Evolutionary conservation across 1,140 invertebrate genomes (phyloP), one percentile per base, ranked within the genome.

Genomic region (Polyergus mexicanus): DNA sequence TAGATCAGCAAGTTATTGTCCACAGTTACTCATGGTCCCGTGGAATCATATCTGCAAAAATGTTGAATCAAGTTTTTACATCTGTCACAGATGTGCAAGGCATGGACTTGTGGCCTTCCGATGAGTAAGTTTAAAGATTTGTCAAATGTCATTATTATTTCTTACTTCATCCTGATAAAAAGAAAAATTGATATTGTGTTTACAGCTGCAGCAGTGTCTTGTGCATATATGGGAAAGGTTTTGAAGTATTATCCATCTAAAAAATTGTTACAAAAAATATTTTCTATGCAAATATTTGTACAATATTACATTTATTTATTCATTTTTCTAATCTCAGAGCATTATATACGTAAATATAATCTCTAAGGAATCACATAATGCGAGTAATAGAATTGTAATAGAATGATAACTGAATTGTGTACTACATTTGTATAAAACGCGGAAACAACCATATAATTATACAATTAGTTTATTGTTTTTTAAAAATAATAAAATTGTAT

Each of bases 1-100:
- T 96, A 66, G 97, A 97, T 92, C 96, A 97, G 91, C 95, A 95
- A 93, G 85, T 97, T 6, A 95, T 96, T 10, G 44, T 96, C n/a
- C 93, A 95, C 88, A 90, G 85, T 81, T 95, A 95, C 88, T 87
- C 77, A 16, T 94, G 91, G 87, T 72, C 84, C 63, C 66, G 93
- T 69, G 86, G 87, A 56, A 71, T 56, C 62, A 95, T 87, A 83
- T 86, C 28, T 93, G 94, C 88, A 76, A 92, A n/a, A 94, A 93
- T 92, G 65, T 94, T 84, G 76, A 92, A 38, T 94, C 95, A 93
- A 90, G 92, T 87, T 91, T 92, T 88, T 75, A 95, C 95, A 19
- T 95, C 95, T 85, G 93, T 97, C 16, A 90, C 96, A 51, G 96
- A 97, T 93, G 94, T 96, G 74, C 96, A 97, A 92, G 97, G 97